Conservation (phyloP, 2,888 invertebrate species). For the Diabrotica balteata region DNA sequence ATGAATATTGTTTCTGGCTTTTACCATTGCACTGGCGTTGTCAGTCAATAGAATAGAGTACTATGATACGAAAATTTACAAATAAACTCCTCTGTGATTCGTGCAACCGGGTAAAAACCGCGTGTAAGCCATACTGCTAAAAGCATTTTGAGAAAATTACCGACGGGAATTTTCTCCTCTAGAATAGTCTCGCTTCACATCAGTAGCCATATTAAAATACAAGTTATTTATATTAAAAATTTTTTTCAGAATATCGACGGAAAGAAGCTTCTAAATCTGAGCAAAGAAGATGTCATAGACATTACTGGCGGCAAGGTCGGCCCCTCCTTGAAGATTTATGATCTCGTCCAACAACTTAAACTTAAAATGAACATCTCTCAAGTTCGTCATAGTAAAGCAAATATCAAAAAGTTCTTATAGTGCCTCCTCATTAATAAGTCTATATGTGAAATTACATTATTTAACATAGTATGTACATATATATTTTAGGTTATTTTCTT, state of each 20-base stretch:
- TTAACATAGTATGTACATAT: constrained; percentile 15
- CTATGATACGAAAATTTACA: too few species aligned
- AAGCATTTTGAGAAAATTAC: too few species aligned
- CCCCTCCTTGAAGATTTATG: constrained; percentile 91
- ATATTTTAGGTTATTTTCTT: constrained; percentile 30
- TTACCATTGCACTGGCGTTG: too few species aligned
- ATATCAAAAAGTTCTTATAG: constrained; percentile 72
- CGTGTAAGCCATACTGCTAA: too few species aligned
- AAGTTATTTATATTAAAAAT: too few species aligned
- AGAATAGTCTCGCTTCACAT: too few species aligned
- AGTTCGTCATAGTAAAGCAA: constrained; percentile 69
- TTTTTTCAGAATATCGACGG: constrained; percentile 78
- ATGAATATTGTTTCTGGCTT: too few species aligned
- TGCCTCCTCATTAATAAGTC: constrained; percentile 51
- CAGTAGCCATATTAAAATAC: too few species aligned
- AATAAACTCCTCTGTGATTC: too few species aligned
- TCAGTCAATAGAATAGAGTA: too few species aligned
- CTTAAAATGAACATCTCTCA: constrained; percentile 81
- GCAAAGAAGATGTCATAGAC: constrained; percentile 89
- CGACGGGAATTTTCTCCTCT: too few species aligned
- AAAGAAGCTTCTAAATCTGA: constrained; percentile 77
- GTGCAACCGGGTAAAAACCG: too few species aligned
- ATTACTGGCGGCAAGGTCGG: constrained; percentile 93
- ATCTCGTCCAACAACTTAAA: constrained; percentile 90
- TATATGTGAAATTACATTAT: constrained; percentile 18